Evolutionary conservation across 2,797 vertebrate species (phyloP).

Genomic region (Acipenser transmontanus): DNA sequence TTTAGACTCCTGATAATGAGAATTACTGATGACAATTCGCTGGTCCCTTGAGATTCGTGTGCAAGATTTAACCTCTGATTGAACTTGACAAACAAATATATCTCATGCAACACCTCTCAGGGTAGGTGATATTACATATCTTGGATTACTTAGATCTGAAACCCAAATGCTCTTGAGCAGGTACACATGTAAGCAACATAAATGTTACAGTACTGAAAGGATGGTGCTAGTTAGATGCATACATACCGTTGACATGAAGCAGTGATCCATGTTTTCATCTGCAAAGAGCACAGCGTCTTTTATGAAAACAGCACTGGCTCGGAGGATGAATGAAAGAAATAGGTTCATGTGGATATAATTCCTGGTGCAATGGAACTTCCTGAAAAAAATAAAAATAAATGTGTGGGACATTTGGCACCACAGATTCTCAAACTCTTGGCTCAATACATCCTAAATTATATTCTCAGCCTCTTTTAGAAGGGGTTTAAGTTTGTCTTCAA

Average conservation of each 20-base stretch:
- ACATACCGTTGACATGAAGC: constrained; percentile 76
- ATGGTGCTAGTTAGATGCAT: no score
- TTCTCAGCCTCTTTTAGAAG: background rate
- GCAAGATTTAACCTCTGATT: no score
- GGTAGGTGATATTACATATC: no score
- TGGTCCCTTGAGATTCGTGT: no score
- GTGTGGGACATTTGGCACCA: background rate
- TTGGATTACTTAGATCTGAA: no score
- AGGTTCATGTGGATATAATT: constrained; percentile 89
- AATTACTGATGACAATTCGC: no score
- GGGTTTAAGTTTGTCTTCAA: no score
- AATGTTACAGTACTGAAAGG: background rate
- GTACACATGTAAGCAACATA: background rate
- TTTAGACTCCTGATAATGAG: no score
- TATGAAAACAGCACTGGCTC: constrained; percentile 77
- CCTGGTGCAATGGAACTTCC: constrained; percentile 82
- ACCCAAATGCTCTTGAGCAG: no score
- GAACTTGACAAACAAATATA: no score
- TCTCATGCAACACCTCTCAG: background rate
- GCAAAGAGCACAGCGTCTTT: constrained; percentile 79
- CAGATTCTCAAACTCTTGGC: no score
- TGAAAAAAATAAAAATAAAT: constrained; percentile 30
- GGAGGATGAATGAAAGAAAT: constrained; percentile 79
- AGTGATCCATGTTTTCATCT: constrained; percentile 79
- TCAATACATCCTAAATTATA: background rate